Conservation (phyloP, 2,797 vertebrate genomes). For the Sebastes jordani region DNA sequence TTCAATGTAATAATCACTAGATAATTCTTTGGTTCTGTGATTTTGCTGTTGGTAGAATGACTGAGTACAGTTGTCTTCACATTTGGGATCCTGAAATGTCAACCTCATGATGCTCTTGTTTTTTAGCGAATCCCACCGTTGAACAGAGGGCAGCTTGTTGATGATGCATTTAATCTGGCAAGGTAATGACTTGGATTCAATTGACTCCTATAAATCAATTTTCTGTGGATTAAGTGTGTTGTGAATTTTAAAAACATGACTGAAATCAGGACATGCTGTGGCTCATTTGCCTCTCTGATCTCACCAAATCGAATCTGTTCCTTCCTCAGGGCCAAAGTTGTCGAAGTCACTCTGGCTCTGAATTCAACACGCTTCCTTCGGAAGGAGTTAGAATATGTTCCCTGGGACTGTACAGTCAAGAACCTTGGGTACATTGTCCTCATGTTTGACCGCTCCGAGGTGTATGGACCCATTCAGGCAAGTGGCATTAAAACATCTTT, state of each 20-base stretch:
- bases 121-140: conserved; percentile 76
- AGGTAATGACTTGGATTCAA: conserved; percentile 63
- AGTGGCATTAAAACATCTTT: neutral
- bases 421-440: conserved; percentile 75
- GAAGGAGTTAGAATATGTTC: conserved; percentile 69
- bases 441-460: conserved; percentile 85
- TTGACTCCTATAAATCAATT: neutral
- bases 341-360: conserved; percentile 77
- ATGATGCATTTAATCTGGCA: conserved; percentile 83
- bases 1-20: neutral
- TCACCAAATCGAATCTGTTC: neutral
- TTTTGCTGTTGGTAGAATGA: neutral
- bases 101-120: neutral
- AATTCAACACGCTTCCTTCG: conserved; percentile 78
- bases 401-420: conserved; percentile 74
- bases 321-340: conserved; percentile 68
- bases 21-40: neutral
- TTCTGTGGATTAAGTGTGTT: neutral
- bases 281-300: neutral
- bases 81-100: neutral
- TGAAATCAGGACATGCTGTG: neutral
- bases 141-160: conserved; percentile 82
- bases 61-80: neutral
- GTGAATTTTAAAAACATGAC: neutral
- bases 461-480: conserved; percentile 82